Evolutionary conservation across 2,113 vertebrate species (phyloP).

Genomic region (Bagarius yarrelli): DNA sequence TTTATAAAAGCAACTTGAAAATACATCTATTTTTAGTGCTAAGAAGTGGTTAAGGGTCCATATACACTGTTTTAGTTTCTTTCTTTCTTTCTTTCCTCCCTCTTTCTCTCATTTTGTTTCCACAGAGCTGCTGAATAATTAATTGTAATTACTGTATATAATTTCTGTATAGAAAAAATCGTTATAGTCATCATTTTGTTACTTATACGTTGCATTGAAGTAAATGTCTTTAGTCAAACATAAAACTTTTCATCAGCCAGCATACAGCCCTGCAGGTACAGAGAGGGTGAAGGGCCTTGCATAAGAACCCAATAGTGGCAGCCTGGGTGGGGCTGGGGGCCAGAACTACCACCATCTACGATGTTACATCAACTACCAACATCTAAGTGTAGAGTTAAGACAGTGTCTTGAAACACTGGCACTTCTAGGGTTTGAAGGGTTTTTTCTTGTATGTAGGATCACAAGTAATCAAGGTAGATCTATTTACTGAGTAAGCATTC

Average conservation of each 20-base stretch:
- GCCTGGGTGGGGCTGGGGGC: no score
- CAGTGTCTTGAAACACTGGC: background rate
- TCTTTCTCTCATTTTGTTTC: no score
- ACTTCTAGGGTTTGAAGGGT: background rate
- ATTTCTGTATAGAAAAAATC: background rate
- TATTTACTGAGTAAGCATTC: background rate
- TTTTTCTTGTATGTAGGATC: background rate
- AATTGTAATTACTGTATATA: background rate
- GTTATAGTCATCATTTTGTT: no score
- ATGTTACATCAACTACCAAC: no score
- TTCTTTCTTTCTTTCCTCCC: no score
- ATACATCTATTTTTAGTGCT: background rate
- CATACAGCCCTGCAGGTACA: background rate
- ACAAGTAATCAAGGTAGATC: background rate
- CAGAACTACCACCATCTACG: no score
- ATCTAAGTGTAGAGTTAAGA: no score
- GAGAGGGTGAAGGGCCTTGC: background rate
- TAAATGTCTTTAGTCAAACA: no score
- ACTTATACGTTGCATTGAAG: background rate
- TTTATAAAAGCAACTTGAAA: background rate
- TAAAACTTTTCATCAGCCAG: no score
- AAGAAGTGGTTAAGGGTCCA: background rate
- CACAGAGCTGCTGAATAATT: background rate
- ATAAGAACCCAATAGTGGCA: no score
- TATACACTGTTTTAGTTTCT: background rate